A percentile compares a stretch with the other conserved stretches of the same genome.
These are phyloP conservation scores for Bombyx mandarina DNA, from an alignment of 1,140 invertebrate species.

Conservation along the genomic window DNA sequence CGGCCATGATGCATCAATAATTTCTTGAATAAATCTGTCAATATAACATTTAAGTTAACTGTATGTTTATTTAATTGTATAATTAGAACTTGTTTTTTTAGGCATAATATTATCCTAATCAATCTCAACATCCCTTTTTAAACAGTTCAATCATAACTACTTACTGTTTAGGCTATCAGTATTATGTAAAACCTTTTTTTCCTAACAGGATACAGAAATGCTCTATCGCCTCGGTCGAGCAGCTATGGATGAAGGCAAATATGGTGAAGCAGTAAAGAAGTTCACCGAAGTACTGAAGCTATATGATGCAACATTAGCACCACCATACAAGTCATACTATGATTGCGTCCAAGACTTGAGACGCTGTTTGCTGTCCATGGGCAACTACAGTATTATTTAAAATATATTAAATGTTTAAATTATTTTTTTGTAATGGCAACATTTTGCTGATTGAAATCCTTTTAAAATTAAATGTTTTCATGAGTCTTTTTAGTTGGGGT, in stretches of 20 bases:
- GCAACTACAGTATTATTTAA: conserved; percentile 70
- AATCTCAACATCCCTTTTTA: too few species aligned
- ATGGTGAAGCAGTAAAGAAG: conserved; percentile 76
- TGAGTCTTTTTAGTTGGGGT: too few species aligned
- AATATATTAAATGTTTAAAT: too few species aligned
- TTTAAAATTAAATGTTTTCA: too few species aligned
- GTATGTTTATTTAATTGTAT: too few species aligned
- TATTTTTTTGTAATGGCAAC: too few species aligned
- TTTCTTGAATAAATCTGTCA: neutral
- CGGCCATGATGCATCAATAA: conserved; percentile 31
- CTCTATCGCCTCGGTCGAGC: conserved; percentile 77
- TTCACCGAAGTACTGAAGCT: conserved; percentile 79
- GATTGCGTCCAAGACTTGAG: conserved; percentile 86
- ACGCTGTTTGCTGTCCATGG: conserved; percentile 78
- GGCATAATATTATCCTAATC: too few species aligned
- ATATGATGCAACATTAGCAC: conserved; percentile 78
- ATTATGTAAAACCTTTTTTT: neutral
- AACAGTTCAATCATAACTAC: too few species aligned
- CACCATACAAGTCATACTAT: conserved; percentile 87
- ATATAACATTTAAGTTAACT: neutral
- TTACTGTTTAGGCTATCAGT: too few species aligned
- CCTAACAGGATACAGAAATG: conserved; percentile 77
- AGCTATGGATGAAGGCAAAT: conserved; percentile 75
- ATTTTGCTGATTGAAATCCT: too few species aligned
- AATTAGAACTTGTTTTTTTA: too few species aligned